Evolutionary conservation across 2,888 invertebrate species (phyloP), one percentile per base, ranked within the genome.

Genomic region (Rugalucina vietnamica): DNA sequence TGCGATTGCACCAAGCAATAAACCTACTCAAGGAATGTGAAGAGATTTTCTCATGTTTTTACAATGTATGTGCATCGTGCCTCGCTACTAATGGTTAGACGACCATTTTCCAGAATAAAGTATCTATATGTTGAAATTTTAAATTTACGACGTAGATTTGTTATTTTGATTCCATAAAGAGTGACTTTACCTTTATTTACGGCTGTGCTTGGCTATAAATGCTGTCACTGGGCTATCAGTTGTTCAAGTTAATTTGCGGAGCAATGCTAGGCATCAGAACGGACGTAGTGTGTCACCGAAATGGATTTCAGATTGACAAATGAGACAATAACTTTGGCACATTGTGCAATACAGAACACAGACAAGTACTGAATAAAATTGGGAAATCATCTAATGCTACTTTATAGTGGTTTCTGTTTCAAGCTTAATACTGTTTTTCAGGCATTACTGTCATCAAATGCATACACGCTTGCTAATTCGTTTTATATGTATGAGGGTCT

Each of bases 41-140:
- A 65, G 65, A 34, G 73, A 39, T 75, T 75, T 37, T 37, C 37
- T 75, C 54, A 75, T 75, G 57, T 37, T n/a, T n/a, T n/a, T n/a
- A n/a, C 75, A 60, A 57, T 75, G 54, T 75, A 75, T 75, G 75
- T 37, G 75, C 36, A 36, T 57, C 75, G 34, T 75, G 32, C 37
- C 50, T 57, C 75, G n/a, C 49, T 24, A 29, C 60, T 75, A 75
- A 75, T 75, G 75, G 60, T 37, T 24, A 57, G 75, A 57, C 75
- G 75, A 50, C 54, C 54, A 57, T 57, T 75, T 75, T 60, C 36
- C 57, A 36, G 57, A 57, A 37, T 60, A 57, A 34, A 75, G 75
- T 75, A 60, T 75, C 75, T 57, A 57, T 75, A 75, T 57, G 57
- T 75, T 75, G 75, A 75, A 75, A 75, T 75, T 75, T 75, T 57